phyloP scores from a whole-genome alignment of 1,140 invertebrate species.

The Trypoxylus dichotomus region DNA sequence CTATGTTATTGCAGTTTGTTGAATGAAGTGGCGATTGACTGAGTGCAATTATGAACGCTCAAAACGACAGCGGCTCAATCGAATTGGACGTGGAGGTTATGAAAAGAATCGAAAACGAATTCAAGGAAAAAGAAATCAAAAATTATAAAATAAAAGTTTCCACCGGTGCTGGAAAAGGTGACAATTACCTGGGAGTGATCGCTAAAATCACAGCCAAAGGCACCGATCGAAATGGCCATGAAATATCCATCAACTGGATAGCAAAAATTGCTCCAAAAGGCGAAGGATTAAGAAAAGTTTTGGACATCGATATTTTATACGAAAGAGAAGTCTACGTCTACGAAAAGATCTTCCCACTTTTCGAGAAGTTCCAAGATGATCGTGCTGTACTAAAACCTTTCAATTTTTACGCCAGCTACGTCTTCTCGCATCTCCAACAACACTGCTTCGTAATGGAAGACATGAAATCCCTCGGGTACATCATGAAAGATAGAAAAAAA shows the following conservation, averaged over 20 bases:
- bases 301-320: constrained; percentile 36
- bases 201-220: constrained; percentile 11
- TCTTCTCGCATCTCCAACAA: constrained; percentile 41
- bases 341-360: constrained; percentile 40
- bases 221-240: background rate
- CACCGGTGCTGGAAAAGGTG: background rate
- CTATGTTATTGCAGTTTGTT: background rate
- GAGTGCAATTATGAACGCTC: background rate
- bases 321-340: constrained; percentile 45
- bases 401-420: constrained; percentile 36
- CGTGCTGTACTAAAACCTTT: constrained; percentile 36
- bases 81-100: background rate
- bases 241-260: constrained; percentile 15
- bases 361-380: constrained; percentile 40
- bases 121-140: background rate
- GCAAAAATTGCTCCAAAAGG: constrained; percentile 24
- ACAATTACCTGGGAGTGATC: constrained; percentile 31
- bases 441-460: constrained; percentile 61
- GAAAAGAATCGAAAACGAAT: background rate
- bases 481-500: constrained; percentile 55
- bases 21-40: background rate
- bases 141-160: background rate
- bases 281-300: background rate
- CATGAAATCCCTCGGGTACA: constrained; percentile 53
- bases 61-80: background rate